Conservation (phyloP, 2,113 vertebrate genomes). For the Artemisiospiza belli region DNA sequence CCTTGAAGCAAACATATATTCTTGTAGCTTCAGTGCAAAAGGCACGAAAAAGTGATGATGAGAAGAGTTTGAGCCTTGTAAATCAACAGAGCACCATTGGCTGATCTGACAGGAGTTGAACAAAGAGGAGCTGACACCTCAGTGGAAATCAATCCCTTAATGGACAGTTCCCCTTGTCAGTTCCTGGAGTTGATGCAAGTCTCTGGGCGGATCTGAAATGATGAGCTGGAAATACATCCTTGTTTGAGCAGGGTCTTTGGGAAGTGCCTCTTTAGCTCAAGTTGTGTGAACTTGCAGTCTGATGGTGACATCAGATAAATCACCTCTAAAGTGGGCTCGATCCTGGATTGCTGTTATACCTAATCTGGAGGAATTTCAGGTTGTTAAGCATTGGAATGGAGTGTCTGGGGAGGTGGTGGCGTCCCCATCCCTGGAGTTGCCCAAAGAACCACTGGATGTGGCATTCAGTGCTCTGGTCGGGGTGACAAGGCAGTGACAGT, state of each 20-base stretch:
- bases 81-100: background rate
- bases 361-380: background rate
- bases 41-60: background rate
- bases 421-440: background rate
- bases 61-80: background rate
- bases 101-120: background rate
- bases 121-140: background rate
- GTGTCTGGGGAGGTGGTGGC: background rate
- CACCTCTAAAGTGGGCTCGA: accelerated
- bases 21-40: background rate
- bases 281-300: background rate
- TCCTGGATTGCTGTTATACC: background rate
- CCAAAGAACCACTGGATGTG: background rate
- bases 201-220: background rate
- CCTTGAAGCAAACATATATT: background rate
- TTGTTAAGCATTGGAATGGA: background rate
- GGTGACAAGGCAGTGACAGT: background rate
- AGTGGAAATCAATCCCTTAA: constrained; percentile 19
- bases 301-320: background rate
- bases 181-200: background rate
- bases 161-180: background rate
- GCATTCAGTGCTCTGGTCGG: background rate
- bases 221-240: background rate
- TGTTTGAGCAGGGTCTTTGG: background rate
- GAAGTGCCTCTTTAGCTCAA: background rate